Conservation (phyloP, 2,113 vertebrate species). For the Antigone vipio region DNA sequence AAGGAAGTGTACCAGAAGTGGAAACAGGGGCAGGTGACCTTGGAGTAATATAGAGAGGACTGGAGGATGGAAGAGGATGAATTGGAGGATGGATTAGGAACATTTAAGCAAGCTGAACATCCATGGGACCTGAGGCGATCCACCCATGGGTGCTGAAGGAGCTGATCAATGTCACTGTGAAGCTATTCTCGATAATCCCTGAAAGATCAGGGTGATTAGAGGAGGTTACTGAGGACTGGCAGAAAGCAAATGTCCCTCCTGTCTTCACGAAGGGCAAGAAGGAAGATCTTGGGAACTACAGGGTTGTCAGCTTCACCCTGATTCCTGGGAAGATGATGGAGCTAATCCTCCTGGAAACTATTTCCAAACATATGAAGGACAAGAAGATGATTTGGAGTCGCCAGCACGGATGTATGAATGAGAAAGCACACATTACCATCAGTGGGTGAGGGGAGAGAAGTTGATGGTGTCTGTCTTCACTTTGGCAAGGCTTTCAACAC, state of each 20-base stretch:
- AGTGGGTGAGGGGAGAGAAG: accelerated
- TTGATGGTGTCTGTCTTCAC: background rate
- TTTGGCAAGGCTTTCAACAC: background rate
- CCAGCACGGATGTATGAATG: background rate
- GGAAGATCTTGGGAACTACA: background rate
- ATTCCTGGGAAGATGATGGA: background rate
- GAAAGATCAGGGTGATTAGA: background rate
- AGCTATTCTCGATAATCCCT: background rate
- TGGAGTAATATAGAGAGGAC: background rate
- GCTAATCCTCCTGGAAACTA: background rate
- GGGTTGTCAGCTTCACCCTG: background rate
- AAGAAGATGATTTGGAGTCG: background rate
- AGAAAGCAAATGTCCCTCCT: background rate
- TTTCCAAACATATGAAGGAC: background rate
- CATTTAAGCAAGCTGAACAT: background rate
- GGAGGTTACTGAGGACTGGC: background rate
- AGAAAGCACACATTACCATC: accelerated
- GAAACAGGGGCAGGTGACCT: background rate
- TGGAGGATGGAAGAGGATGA: background rate
- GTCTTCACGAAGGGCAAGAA: background rate
- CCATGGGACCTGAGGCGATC: background rate
- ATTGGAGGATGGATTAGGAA: background rate
- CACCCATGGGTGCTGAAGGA: background rate
- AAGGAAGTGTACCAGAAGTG: background rate
- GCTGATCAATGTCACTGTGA: background rate